A percentile compares a stretch with the other conserved stretches of the same genome.
These are phyloP conservation scores for Magallana gigas DNA, from an alignment of 1,140 invertebrate genomes.

Conservation along the genomic window DNA sequence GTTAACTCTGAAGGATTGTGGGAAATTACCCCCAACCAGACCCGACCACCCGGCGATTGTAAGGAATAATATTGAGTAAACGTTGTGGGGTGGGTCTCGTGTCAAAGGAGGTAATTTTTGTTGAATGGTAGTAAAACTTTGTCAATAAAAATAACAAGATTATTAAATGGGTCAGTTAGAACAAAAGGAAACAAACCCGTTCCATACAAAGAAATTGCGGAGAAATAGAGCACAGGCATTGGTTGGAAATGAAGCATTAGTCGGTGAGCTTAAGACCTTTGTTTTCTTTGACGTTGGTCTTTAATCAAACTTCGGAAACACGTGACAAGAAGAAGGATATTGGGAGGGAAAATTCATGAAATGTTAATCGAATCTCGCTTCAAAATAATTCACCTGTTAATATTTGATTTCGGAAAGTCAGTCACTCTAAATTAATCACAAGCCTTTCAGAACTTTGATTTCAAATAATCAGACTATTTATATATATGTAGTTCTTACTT, in stretches of 20 bases:
- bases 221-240: background rate
- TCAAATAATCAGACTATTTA: too few relatives aligned
- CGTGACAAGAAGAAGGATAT: slow-evolving; percentile 6
- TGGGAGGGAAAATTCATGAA: background rate
- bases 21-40: too few relatives aligned
- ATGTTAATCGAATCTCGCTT: background rate
- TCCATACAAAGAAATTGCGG: background rate
- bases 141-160: too few relatives aligned
- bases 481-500: too few relatives aligned
- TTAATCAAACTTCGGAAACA: background rate
- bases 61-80: too few relatives aligned
- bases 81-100: too few relatives aligned
- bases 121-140: too few relatives aligned
- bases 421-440: too few relatives aligned
- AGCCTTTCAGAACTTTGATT: too few relatives aligned
- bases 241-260: background rate
- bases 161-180: background rate
- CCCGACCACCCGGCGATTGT: too few relatives aligned
- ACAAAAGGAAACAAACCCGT: background rate
- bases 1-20: too few relatives aligned
- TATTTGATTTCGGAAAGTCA: background rate
- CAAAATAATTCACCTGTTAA: background rate
- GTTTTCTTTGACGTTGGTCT: background rate
- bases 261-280: background rate
- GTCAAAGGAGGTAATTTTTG: too few relatives aligned